phyloP scores from a whole-genome alignment of 2,797 vertebrate genomes.

The Phataginus tricuspis region DNA sequence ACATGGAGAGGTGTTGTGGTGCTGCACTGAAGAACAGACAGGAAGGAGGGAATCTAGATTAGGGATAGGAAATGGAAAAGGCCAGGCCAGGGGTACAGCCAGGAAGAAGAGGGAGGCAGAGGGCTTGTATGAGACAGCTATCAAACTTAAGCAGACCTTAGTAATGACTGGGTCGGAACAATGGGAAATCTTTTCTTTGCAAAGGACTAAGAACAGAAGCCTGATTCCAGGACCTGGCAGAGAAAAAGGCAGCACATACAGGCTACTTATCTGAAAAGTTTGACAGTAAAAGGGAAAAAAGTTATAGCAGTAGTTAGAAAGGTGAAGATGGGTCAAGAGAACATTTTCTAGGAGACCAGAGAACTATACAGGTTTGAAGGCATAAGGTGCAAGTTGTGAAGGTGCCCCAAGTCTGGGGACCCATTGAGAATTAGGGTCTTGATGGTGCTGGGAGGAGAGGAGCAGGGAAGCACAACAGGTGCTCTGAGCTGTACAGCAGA shows the following conservation, averaged over 20 bases:
- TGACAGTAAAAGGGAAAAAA: not conserved
- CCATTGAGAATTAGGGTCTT: not conserved
- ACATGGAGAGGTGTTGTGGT: not conserved
- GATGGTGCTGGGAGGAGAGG: not conserved
- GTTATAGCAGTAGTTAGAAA: not conserved
- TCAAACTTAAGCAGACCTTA: not conserved
- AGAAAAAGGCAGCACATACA: not conserved
- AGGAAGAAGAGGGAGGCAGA: not conserved
- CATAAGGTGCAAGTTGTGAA: not conserved
- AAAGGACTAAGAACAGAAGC: not conserved
- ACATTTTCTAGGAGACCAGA: conserved; percentile 29
- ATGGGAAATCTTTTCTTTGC: not conserved
- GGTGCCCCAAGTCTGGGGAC: not conserved
- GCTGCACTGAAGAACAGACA: not conserved
- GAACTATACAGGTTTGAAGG: not conserved
- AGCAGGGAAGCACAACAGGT: not conserved
- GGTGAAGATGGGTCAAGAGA: not conserved
- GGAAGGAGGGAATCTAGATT: not conserved
- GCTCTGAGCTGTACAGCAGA: not conserved
- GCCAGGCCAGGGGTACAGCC: not conserved
- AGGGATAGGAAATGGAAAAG: not conserved
- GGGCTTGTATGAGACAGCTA: not conserved
- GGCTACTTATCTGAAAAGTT: conserved; percentile 11
- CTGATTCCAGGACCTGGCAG: not conserved
- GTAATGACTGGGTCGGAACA: not conserved